Base-by-base conservation (phyloP, 2,888 invertebrate species). In the Nomada flava region DNA sequence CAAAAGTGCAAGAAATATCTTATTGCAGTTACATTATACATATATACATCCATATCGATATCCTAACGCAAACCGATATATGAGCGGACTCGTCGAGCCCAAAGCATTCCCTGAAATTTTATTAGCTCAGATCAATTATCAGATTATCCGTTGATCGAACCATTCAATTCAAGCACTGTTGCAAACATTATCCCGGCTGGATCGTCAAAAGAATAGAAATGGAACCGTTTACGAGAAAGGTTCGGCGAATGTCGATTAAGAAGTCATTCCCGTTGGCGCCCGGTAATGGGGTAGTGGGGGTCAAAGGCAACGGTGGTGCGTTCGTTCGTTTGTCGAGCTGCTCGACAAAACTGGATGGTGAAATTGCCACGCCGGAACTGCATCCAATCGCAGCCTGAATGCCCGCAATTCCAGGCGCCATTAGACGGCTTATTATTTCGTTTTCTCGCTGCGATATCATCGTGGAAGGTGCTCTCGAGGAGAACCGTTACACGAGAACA, bases 361-460 rank as follows among this genome's bases (percentile, higher is more conserved):
- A 85, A 90, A 91, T 86, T 89, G 86, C 85, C 85, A 69, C 77
- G 73, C 82, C 85, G 84, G 86, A 85, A 90, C 88, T 90, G 91
- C 88, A 90, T 92, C 91, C 92, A 91, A 92, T 92, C 90, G 91
- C 83, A 62, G 86, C 79, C 77, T 82, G 90, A 92, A 92, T 91
- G 92, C 90, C 86, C 77, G 89, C 90, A 84, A 92, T 92, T 91
- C 89, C 90, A 87, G 88, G 74, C 89, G 83, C 89, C 89, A 90
- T 91, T 91, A 89, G 85, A 79, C 86, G 86, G 90, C 90, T 92
- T 92, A 92, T 92, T 92, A 92, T 91, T 92, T 92, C 90, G 89
- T 90, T 91, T 91, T 89, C 85, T 83, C 76, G 79, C 74, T 75
- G 76, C 84, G 88, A 88, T 90, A 90, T 88, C 90, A 84, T 81